Percentiles rank a stretch among this genome's conserved stretches.
These are phyloP conservation scores for Sebastes melanostomus DNA, from an alignment of 2,797 vertebrate genomes.

Conservation along the genomic window DNA sequence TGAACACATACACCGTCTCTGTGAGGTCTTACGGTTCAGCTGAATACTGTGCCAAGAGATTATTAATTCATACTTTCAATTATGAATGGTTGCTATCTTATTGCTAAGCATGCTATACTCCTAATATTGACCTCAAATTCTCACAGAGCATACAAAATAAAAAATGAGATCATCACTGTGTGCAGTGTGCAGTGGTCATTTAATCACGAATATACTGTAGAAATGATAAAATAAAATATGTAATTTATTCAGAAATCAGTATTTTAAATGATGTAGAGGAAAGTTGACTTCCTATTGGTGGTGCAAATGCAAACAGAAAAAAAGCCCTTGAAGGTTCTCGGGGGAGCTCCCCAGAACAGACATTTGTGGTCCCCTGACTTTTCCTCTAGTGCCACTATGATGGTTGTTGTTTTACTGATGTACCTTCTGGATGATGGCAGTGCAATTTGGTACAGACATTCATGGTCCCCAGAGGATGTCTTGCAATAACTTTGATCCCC, in stretches of 20 bases:
- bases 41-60: not conserved
- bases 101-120: not conserved
- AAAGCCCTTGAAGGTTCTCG: too few species aligned
- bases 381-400: too few species aligned
- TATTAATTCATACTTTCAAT: not conserved
- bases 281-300: not conserved
- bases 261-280: not conserved
- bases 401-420: too few species aligned
- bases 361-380: too few species aligned
- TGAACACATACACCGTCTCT: not conserved
- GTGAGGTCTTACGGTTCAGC: not conserved
- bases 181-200: not conserved
- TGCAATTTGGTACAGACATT: not conserved
- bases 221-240: not conserved
- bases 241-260: not conserved
- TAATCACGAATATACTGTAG: not conserved
- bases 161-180: not conserved
- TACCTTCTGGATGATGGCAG: not conserved
- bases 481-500: not conserved
- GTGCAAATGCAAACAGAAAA: too few species aligned
- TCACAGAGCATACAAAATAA: not conserved
- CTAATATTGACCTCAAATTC: not conserved
- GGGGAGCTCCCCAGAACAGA: too few species aligned
- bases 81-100: not conserved
- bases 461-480: not conserved